phyloP scores from a whole-genome alignment of 1,140 invertebrate species.

The Euwallacea similis region DNA sequence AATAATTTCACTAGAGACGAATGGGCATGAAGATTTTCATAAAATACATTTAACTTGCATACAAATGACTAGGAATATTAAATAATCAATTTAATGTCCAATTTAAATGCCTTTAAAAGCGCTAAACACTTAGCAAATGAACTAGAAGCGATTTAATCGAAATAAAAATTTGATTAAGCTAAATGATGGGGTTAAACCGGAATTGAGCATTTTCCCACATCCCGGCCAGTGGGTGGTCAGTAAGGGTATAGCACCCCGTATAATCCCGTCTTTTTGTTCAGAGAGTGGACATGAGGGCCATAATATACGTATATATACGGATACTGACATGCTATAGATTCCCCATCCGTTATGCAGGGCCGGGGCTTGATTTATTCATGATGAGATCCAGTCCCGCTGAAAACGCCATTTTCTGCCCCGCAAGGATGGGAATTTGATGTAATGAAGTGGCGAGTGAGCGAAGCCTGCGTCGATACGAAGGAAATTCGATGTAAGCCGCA shows the following conservation, averaged over 20 bases:
- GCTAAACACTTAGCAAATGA: constrained; percentile 27
- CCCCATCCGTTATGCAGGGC: constrained; percentile 7
- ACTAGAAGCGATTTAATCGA: constrained; percentile 22
- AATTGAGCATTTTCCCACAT: constrained; percentile 34
- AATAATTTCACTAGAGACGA: no score
- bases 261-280: constrained; percentile 37
- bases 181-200: constrained; percentile 34
- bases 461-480: no score
- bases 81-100: background rate
- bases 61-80: no score
- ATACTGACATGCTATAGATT: constrained; percentile 24
- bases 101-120: background rate
- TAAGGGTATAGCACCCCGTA: constrained; percentile 29
- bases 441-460: no score
- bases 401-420: no score
- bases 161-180: constrained; percentile 38
- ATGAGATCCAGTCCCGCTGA: no score
- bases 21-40: no score
- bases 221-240: constrained; percentile 35
- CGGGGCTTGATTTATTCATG: background rate
- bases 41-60: no score
- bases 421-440: no score
- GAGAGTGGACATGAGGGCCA: constrained; percentile 35
- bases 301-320: constrained; percentile 15
- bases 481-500: no score